Percentiles rank a stretch among this genome's conserved stretches.
phyloP scores from a whole-genome alignment of 2,888 invertebrate species.

The Tanytarsus gracilentus region DNA sequence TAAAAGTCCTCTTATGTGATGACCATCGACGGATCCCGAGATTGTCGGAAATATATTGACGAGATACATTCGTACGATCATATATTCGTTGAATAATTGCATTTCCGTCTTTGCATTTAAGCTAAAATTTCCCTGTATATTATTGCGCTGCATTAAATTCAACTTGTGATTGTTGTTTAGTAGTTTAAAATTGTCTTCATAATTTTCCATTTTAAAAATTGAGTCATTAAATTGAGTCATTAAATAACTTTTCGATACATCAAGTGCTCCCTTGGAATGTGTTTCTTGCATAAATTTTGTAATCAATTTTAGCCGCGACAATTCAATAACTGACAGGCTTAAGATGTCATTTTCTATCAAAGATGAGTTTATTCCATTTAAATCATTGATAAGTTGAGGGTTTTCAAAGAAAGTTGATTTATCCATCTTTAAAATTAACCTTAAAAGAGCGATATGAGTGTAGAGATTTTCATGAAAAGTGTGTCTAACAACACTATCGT shows the following conservation, averaged over 20 bases:
- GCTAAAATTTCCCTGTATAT: no score
- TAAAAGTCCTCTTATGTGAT: not conserved
- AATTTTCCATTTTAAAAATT: conserved; percentile 1
- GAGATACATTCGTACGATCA: not conserved
- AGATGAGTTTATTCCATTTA: no score
- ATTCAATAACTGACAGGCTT: not conserved
- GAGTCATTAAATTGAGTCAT: conserved; percentile 3
- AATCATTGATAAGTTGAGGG: no score
- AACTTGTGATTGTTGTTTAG: not conserved
- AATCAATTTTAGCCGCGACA: not conserved
- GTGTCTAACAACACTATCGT: not conserved
- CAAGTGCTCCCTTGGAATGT: not conserved
- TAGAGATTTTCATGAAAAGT: not conserved
- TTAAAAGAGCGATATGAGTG: not conserved
- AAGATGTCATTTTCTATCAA: not conserved
- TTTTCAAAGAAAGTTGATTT: no score
- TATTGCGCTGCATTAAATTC: not conserved
- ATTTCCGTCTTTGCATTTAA: not conserved
- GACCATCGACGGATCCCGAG: not conserved
- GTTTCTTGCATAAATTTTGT: not conserved
- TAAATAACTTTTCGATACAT: not conserved
- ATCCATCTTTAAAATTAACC: not conserved
- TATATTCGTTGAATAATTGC: conserved; percentile 7
- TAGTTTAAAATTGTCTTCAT: not conserved
- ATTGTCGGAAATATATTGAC: not conserved